Evolutionary conservation across 1,140 invertebrate genomes (phyloP), one percentile per base, ranked within the genome.

Genomic region (Drosophila sp.): DNA sequence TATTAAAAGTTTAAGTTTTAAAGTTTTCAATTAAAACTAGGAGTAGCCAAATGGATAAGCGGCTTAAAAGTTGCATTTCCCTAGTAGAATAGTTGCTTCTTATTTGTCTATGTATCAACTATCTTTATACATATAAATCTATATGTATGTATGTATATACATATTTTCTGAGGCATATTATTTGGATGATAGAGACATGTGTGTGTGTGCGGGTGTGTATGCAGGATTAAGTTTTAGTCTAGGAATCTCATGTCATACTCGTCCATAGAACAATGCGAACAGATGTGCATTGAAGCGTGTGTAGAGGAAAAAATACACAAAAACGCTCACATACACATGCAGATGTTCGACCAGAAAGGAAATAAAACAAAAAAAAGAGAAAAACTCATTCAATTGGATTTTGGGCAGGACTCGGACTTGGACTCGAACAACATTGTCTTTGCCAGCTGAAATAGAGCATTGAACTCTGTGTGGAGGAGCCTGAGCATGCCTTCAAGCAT

Each of bases 221-320:
- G 27, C 40, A 47, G 79, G 60, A 69, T 79, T 86, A 80, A 77
- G 68, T 74, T 78, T 70, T 79, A 66, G 66, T 66, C 66, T 76
- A 76, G 65, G 73, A 75, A 33, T 72, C 35, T 8, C 30, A 55
- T 60, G 32, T 38, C 38, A 35, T 25, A 2, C 17, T 56, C 25
- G 27, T 60, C 54, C 47, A 66, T 66, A 33, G 72, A 66, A 87
- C 83, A 87, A 87, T 84, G 69, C 71, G 73, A 89, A 62, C 84
- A 87, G 84, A 87, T 87, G 84, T 89, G 84, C 84, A 74, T 50
- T 27, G 44, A 50, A 10, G 25, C 25, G 44, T 8, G 23, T 25
- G 23, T 23, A 50, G 7, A 64, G 72, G 54, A 71, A 50, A 27
- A 70, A 62, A 76, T 72, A 60, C 50, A 64, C 47, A 75, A 71